A percentile compares a stretch with the other conserved stretches of the same genome.
Evolutionary conservation across 2,888 invertebrate species (phyloP).

Genomic region (Cactoblastis cactorum): DNA sequence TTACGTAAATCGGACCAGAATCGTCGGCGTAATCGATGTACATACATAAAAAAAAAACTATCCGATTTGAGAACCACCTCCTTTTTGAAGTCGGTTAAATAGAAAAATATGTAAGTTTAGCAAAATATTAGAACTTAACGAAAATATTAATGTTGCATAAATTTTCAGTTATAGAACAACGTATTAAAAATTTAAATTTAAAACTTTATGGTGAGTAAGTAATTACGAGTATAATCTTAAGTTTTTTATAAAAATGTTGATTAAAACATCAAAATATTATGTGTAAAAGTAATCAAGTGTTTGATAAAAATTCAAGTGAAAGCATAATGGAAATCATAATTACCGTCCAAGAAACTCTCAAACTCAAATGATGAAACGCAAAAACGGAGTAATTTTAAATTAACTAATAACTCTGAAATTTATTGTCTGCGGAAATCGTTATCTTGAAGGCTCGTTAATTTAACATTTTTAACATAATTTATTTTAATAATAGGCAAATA

Average conservation of each 20-base stretch:
- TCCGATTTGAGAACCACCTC: too few species aligned
- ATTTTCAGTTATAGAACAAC: too few species aligned
- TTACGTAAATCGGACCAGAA: too few species aligned
- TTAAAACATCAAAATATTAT: not conserved
- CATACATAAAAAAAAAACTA: too few species aligned
- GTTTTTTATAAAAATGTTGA: not conserved
- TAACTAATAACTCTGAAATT: not conserved
- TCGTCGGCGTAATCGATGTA: too few species aligned
- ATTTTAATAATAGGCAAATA: not conserved
- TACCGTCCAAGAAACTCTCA: not conserved
- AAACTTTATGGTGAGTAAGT: too few species aligned
- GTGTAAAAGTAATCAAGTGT: not conserved
- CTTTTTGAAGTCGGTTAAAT: too few species aligned
- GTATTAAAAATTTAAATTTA: too few species aligned
- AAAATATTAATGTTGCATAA: too few species aligned
- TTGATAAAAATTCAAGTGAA: not conserved
- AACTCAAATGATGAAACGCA: slow-evolving; percentile 5
- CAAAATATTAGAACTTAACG: too few species aligned
- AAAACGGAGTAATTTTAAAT: slow-evolving; percentile 5
- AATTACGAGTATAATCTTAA: too few species aligned
- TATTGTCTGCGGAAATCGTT: not conserved
- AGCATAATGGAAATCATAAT: slow-evolving; percentile 1
- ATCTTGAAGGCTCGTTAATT: not conserved
- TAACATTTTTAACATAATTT: not conserved
- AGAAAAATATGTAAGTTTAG: too few species aligned